These are phyloP conservation scores for Drosophila obscura DNA, from an alignment of 1,140 invertebrate species.

Conservation along the genomic window DNA sequence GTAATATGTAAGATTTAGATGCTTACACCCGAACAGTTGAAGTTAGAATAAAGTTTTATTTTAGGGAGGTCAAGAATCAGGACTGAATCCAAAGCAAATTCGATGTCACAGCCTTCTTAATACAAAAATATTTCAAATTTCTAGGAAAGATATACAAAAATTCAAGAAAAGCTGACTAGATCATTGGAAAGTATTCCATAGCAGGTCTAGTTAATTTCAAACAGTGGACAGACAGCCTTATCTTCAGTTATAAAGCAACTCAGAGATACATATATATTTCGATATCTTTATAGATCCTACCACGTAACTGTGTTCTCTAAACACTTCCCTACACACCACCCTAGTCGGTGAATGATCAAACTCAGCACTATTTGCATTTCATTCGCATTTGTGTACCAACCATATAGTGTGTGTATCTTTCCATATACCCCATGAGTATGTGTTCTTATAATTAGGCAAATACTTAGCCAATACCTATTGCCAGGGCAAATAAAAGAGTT, in stretches of 20 bases:
- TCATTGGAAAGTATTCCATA: background rate
- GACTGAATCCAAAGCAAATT: background rate
- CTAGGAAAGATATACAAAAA: too few species aligned
- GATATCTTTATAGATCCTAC: slow-evolving; percentile 5
- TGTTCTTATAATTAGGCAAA: slow-evolving; percentile 41
- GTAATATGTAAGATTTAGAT: background rate
- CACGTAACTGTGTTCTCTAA: slow-evolving; percentile 8
- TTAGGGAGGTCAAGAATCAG: background rate
- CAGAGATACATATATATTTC: background rate
- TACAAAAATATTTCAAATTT: background rate
- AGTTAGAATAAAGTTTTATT: background rate
- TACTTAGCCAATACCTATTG: slow-evolving; percentile 26
- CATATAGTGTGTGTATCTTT: background rate
- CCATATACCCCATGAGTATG: slow-evolving; percentile 4
- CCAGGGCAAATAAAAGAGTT: slow-evolving; percentile 11
- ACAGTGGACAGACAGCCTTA: background rate
- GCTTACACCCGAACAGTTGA: background rate
- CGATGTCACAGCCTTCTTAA: background rate
- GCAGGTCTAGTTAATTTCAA: background rate
- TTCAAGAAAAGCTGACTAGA: background rate
- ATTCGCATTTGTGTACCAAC: slow-evolving; percentile 15
- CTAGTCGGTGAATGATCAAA: slow-evolving; percentile 12
- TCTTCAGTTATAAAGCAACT: background rate
- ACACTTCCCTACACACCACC: background rate
- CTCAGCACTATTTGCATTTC: slow-evolving; percentile 27